These are phyloP conservation scores for Hestina assimilis DNA, from an alignment of 1,140 invertebrate genomes.

Conservation along the genomic window DNA sequence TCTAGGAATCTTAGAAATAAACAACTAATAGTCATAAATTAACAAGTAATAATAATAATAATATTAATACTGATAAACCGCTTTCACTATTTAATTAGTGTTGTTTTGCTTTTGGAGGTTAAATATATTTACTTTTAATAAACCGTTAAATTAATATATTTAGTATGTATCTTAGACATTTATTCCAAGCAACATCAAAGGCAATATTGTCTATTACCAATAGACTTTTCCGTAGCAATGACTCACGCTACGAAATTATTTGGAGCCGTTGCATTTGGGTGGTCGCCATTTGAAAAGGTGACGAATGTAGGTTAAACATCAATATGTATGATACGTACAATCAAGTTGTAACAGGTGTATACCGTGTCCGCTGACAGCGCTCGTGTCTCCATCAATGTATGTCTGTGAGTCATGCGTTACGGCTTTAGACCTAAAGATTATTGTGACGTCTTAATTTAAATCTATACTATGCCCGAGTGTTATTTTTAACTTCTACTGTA, in stretches of 20 bases:
- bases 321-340: constrained; percentile 19
- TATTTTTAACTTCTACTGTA: constrained; percentile 5
- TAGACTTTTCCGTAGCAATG: constrained; percentile 11
- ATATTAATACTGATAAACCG: too few species aligned
- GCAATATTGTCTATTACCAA: constrained; percentile 1
- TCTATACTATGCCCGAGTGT: not conserved
- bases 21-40: too few species aligned
- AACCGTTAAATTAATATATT: not conserved
- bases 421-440: not conserved
- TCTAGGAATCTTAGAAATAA: too few species aligned
- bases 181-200: not conserved
- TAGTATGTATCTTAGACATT: not conserved
- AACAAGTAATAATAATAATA: too few species aligned
- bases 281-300: constrained; percentile 23
- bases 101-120: too few species aligned
- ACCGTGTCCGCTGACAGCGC: not conserved
- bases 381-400: constrained; percentile 3
- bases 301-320: constrained; percentile 23
- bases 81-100: too few species aligned
- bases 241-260: constrained; percentile 19
- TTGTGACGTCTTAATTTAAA: not conserved
- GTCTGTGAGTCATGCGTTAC: constrained; percentile 4
- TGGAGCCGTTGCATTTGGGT: constrained; percentile 19
- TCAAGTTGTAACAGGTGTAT: constrained; percentile 24
- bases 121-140: too few species aligned